Evolutionary conservation across 2,888 invertebrate species (phyloP), one percentile per base, ranked within the genome.

Genomic region (Andrena bucephala): DNA sequence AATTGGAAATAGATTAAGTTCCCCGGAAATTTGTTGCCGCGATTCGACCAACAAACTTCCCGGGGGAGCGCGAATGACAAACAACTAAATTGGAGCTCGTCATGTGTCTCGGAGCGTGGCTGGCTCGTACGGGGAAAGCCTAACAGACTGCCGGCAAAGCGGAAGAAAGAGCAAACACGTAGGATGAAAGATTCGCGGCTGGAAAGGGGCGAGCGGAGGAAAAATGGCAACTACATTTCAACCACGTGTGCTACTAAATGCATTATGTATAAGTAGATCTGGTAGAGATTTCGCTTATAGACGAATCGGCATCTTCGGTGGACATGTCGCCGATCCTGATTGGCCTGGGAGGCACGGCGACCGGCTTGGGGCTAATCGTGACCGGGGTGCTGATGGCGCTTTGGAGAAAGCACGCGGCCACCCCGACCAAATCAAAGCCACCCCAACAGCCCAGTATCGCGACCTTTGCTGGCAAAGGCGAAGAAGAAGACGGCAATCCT

Each of bases 261-360:
- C 33, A 73, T 80, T 77, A 76, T 78, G 77, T 84, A 84, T 63
- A 59, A 16, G 31, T 68, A 65, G 67, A 36, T 82, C 29, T 74
- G 65, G 65, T 57, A 59, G 60, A 74, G 67, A 86, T 85, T 86
- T 68, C 71, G 36, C 86, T 90, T 85, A 10, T 87, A 93, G 93
- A 92, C 13, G 92, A 93, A 83, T 91, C 93, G 33, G 92, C 89
- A 29, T 93, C 93, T 77, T 93, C 93, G 75, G 90, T 93, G 78
- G 93, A 93, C 88, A 92, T 94, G 92, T 93, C 94, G 59, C 94
- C 93, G 74, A 93, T 93, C 83, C 89, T 93, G 86, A 93, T 93
- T 89, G 94, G 93, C 29, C 90, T 94, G 42, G 93, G 94, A 31
- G 93, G 93, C 42, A 94, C 94, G 71, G 93, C 93, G 16, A 93